phyloP scores from a whole-genome alignment of 2,888 invertebrate species.

The Drosophila multiciliata region DNA sequence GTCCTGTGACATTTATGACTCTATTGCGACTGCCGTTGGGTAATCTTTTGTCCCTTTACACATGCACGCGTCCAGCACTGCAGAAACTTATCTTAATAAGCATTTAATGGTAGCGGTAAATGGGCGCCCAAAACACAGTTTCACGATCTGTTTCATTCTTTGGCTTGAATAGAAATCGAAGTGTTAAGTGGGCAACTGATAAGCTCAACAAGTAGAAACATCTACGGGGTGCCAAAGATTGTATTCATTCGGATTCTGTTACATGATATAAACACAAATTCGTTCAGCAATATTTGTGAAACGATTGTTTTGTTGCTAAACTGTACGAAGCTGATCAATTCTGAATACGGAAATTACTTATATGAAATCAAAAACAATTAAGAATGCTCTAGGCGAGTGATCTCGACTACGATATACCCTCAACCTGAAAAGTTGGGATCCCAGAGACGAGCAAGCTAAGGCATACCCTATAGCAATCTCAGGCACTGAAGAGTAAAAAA shows the following conservation, averaged over 20 bases:
- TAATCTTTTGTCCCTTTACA: conserved; percentile 52
- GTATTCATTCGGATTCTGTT: not conserved
- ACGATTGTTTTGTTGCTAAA: not conserved
- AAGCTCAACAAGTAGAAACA: conserved; percentile 23
- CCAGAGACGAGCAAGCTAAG: too few species aligned
- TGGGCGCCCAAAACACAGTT: conserved; percentile 53
- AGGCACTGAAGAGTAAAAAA: too few species aligned
- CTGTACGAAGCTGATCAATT: accelerated
- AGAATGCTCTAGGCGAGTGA: too few species aligned
- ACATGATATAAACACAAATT: not conserved
- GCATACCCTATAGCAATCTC: too few species aligned
- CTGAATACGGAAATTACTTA: not conserved
- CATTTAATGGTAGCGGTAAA: conserved; percentile 79
- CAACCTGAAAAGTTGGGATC: too few species aligned
- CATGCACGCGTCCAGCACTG: not conserved
- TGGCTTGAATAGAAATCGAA: conserved; percentile 18
- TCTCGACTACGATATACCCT: too few species aligned
- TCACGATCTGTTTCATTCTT: not conserved
- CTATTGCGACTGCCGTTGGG: conserved; percentile 61
- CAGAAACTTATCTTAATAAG: conserved; percentile 76
- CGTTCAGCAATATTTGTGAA: not conserved
- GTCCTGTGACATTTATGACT: conserved; percentile 81
- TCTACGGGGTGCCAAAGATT: conserved; percentile 16
- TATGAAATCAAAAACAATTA: too few species aligned
- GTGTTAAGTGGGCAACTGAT: conserved; percentile 61